Conservation (phyloP, 2,888 invertebrate genomes). For the Nymphalis polychloros region DNA sequence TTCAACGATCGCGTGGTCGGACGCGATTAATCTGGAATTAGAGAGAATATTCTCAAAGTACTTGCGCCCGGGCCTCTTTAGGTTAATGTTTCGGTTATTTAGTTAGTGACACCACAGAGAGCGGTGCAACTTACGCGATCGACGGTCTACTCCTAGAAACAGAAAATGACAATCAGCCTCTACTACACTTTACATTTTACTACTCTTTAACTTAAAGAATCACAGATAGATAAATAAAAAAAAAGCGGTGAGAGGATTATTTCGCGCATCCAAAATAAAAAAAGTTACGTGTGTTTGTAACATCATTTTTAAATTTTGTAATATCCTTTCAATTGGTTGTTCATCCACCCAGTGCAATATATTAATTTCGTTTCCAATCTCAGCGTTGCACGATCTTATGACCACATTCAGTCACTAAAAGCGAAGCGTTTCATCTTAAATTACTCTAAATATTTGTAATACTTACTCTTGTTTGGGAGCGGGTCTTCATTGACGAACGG, state of each 20-base stretch:
- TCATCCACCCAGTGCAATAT: constrained; percentile 42
- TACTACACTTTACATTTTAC: constrained; percentile 57
- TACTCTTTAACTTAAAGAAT: constrained; percentile 54
- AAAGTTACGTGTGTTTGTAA: constrained; percentile 53
- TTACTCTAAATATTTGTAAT: constrained; percentile 46
- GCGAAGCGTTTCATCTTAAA: constrained; percentile 61
- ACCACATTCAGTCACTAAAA: constrained; percentile 62
- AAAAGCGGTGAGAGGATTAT: constrained; percentile 70
- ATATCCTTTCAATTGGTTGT: constrained; percentile 43
- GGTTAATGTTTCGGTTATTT: constrained; percentile 70
- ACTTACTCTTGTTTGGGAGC: constrained; percentile 87
- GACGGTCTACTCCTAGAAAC: constrained; percentile 83
- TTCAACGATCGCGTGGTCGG: constrained; percentile 54
- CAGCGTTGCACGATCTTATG: constrained; percentile 53
- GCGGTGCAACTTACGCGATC: constrained; percentile 82
- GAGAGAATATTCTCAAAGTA: constrained; percentile 47
- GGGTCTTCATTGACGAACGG: constrained; percentile 79
- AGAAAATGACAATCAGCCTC: constrained; percentile 81
- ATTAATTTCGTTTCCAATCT: constrained; percentile 59
- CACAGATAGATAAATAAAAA: constrained; percentile 52
- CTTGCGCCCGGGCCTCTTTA: constrained; percentile 66
- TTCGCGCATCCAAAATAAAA: constrained; percentile 66
- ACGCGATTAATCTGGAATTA: constrained; percentile 53
- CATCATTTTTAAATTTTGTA: constrained; percentile 46
- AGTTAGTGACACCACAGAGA: constrained; percentile 81